Evolutionary conservation across 1,140 invertebrate genomes (phyloP), one percentile per base, ranked within the genome.

Genomic region (Littorina saxatilis): DNA sequence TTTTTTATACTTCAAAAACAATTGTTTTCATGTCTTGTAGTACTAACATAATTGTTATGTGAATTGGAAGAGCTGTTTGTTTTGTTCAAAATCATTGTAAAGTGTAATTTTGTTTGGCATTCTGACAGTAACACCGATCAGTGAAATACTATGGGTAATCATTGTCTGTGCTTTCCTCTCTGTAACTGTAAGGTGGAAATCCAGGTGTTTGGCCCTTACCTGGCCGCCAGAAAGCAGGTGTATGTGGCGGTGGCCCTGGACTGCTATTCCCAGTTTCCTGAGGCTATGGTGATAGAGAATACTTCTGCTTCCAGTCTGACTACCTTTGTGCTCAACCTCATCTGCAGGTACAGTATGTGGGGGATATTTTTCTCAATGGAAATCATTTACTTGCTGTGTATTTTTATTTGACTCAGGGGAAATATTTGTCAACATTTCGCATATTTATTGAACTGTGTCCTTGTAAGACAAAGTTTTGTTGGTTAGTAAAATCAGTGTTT

Each of bases 181-280:
- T 52, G 75, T 55, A n/a, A n/a, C 27, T n/a, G n/a, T n/a, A n/a
- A 88, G 87, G 87, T 87, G 32, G 87, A 88, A 32, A 52, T 87
- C 13, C 82, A 85, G 73, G 70, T 88, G 11, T 47, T 87, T 58
- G 87, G 87, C 29, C 87, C 87, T 27, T 85, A 78, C 58, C 68
- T 58, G 68, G 43, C 80, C 63, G 79, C 72, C n/a, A 73, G 72
- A 58, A 76, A 75, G 40, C 61, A 80, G 2, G 50, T 83, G 35
- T 85, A 85, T 83, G 84, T 86, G 3, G 70, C 84, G 73, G 74
- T 88, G 13, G 85, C 83, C 55, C 66, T 88, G 76, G 87, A 88
- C 79, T 58, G 79, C 5, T 87, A 80, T 52, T 88, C 87, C 32
- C 58, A 81, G 40, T 88, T 85, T 84, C 83, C 86, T 43, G 87